Base-by-base conservation (phyloP, 2,113 vertebrate species). In the Platysternon megacephalum region DNA sequence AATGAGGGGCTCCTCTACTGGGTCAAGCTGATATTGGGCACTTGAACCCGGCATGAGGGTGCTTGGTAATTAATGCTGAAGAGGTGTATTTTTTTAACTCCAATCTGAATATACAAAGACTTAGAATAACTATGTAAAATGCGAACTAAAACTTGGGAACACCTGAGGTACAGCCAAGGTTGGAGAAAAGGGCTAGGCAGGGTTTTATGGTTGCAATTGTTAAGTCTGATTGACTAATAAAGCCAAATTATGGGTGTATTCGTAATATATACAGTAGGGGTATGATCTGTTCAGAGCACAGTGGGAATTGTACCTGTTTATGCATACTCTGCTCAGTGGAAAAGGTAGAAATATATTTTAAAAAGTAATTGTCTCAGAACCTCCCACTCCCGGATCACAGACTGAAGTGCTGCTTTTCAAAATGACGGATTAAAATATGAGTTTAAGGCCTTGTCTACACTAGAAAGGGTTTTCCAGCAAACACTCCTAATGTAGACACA, bases 351-450 rank as follows among this genome's bases (percentile, higher is more conserved):
- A 56, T 55, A 92, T 39, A 10, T 72, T 39, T 3, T 39, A 21
- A 68, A 68, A 68, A 58, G 4, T 39, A 79, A 6, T 0, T 42
- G 42, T 95, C 81, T 96, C 93, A 91, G 88, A 97, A 94, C 81
- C 80, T 49, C 93, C 86, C 29, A 91, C 94, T 96, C 87, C 86
- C 85, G 86, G 53, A 89, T 95, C 0, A 72, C 65, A 72, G 65
- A 39, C 55, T 48, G 86, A 91, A 81, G 80, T 96, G 80, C 95
- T 97, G 96, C 94, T 91, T 97, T 55, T 52, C 61, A 76, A 44
- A 58, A 72, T 87, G 83, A 94, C 58, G 32, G 82, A 94, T 94
- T 85, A 35, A 35, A 79, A 86, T 86, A 82, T 87, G 88, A 88
- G 3, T 78, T 44, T 46, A 46, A 78, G 93, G 94, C 96, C 94